These are phyloP conservation scores for Baronia brevicornis DNA, from an alignment of 2,888 invertebrate species.

Conservation along the genomic window DNA sequence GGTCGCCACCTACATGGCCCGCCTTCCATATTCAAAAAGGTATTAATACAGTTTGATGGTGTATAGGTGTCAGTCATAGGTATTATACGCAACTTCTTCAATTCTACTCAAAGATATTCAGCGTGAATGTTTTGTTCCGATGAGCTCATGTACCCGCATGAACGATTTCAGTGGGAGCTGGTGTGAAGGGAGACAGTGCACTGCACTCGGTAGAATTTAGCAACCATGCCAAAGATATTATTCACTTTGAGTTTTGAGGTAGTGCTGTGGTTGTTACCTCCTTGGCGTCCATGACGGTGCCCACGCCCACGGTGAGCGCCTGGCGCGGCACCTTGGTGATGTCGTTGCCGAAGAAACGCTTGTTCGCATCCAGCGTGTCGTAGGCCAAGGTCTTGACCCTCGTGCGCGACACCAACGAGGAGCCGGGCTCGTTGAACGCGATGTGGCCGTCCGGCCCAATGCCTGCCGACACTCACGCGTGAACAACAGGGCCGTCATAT, in stretches of 20 bases:
- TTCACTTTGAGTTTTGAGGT: not conserved
- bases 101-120: too few relatives aligned
- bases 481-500: not conserved
- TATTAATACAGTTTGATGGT: too few relatives aligned
- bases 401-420: constrained; percentile 95
- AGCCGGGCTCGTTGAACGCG: constrained; percentile 99
- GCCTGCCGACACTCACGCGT: constrained; percentile 65
- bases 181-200: too few relatives aligned
- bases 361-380: constrained; percentile 98
- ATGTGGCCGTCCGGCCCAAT: constrained; percentile 99
- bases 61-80: too few relatives aligned
- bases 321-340: constrained; percentile 94
- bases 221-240: constrained; percentile 11
- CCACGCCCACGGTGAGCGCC: constrained; percentile 98
- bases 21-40: too few relatives aligned
- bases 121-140: too few relatives aligned
- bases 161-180: too few relatives aligned
- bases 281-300: constrained; percentile 98
- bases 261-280: constrained; percentile 77
- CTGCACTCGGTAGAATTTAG: too few relatives aligned
- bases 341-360: constrained; percentile 97
- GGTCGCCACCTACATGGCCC: too few relatives aligned
- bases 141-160: too few relatives aligned
- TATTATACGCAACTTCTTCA: too few relatives aligned
- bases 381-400: constrained; percentile 96